Evolutionary conservation across 2,888 invertebrate species (phyloP).

Genomic region (Antheraea yamamai): DNA sequence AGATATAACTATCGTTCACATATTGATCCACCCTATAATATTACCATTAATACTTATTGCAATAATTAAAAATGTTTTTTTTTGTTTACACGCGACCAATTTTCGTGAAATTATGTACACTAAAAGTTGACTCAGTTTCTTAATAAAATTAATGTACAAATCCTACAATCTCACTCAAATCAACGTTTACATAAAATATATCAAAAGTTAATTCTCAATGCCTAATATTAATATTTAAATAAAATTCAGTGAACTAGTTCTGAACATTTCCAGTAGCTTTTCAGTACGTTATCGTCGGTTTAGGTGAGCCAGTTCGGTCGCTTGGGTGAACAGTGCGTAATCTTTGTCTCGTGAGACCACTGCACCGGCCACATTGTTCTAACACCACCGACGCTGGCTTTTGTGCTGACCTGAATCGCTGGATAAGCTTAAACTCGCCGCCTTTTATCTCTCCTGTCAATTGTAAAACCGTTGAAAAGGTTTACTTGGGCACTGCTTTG

Average conservation of each 20-base stretch:
- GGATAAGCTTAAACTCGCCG: constrained; percentile 61
- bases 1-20: too few relatives aligned
- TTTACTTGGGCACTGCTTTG: constrained; percentile 18
- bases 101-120: too few relatives aligned
- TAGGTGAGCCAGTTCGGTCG: constrained; percentile 42
- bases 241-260: neutral
- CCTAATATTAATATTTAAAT: neutral
- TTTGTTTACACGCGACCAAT: too few relatives aligned
- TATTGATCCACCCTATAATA: too few relatives aligned
- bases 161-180: neutral
- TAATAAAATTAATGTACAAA: neutral
- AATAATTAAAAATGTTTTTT: too few relatives aligned
- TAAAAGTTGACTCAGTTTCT: too few relatives aligned
- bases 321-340: constrained; percentile 60
- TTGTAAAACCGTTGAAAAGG: constrained; percentile 34
- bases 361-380: constrained; percentile 60
- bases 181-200: neutral
- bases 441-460: constrained; percentile 54
- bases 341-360: constrained; percentile 68
- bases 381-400: constrained; percentile 50
- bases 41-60: too few relatives aligned
- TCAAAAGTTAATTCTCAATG: neutral
- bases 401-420: constrained; percentile 57
- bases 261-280: constrained; percentile 40
- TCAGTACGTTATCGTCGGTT: constrained; percentile 47